A percentile compares a stretch with the other conserved stretches of the same genome.
Conservation (phyloP, 2,797 vertebrate species). For the Aldrovandia affinis region DNA sequence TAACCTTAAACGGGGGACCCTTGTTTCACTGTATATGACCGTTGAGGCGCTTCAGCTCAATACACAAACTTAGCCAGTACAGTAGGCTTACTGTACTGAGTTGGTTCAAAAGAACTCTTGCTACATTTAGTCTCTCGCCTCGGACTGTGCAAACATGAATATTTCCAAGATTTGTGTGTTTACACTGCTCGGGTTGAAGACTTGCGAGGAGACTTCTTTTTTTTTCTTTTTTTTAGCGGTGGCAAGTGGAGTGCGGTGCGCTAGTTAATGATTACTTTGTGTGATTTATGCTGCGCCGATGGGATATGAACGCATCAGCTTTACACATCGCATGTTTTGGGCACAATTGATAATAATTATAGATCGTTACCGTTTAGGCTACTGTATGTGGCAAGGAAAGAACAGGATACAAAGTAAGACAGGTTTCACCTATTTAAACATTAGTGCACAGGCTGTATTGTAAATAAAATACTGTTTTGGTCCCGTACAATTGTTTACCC, state of each 20-base stretch:
- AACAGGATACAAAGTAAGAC: background rate
- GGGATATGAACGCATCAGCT: background rate
- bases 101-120: slow-evolving; percentile 1
- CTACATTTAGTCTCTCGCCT: background rate
- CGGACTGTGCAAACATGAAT: slow-evolving; percentile 11
- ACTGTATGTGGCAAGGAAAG: background rate
- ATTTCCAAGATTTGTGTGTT: background rate
- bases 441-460: background rate
- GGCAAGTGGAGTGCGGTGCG: background rate
- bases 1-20: background rate
- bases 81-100: slow-evolving; percentile 3
- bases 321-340: background rate
- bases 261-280: background rate
- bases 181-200: background rate
- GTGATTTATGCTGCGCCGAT: background rate
- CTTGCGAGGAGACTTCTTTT: background rate
- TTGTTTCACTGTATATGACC: background rate
- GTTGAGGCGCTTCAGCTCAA: background rate
- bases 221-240: background rate
- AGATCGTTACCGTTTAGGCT: too few species aligned
- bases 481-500: background rate
- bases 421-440: background rate
- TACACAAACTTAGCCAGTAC: background rate
- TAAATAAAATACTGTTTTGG: background rate
- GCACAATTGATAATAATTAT: background rate